Base-by-base conservation (phyloP, 2,113 vertebrate species). In the Pterocles gutturalis region DNA sequence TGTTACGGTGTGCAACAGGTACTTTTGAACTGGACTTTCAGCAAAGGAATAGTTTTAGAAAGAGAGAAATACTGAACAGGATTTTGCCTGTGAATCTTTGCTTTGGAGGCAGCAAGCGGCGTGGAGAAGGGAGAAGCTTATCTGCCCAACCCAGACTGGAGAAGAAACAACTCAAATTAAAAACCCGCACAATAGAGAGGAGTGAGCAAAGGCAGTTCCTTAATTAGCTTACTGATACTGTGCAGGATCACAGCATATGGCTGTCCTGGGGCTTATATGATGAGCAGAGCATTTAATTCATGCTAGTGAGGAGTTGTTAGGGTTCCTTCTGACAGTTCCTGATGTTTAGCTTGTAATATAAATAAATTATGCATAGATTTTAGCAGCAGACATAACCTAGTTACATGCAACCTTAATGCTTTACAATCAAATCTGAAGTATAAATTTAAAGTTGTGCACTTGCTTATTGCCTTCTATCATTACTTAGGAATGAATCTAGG, bases 351-450 rank as follows among this genome's bases (percentile, higher is more conserved):
- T 98, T 94, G 94, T 96, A 97, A 96, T 95, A 94, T 93, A 96
- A 91, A 89, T 97, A 97, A 97, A 98, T 97, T 96, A 98, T 97
- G 96, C 96, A 96, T 89, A 86, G 83, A 84, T 97, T 98, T 95
- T 95, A 97, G 95, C 89, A 93, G 96, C 89, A 83, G 96, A 95
- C 89, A 66, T 97, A 93, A 93, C 96, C 96, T 95, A 92, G 75
- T 97, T 97, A 92, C 96, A 93, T 80, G 75, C 93, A 89, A 78
- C 86, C 89, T 90, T 96, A 95, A 95, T 94, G 94, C 96, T 95
- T 95, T 93, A 87, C 96, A 96, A n/a, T 91, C 84, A 87, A 90
- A 82, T 95, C 75, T 36, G 66, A 96, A 93, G 79, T 92, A 96
- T 79, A 94, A 93, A 48, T 94, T 93, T 75, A 7, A 94, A 95